Conservation (phyloP, 2,797 vertebrate species). For the Tokudaia tokunoshimensis region DNA sequence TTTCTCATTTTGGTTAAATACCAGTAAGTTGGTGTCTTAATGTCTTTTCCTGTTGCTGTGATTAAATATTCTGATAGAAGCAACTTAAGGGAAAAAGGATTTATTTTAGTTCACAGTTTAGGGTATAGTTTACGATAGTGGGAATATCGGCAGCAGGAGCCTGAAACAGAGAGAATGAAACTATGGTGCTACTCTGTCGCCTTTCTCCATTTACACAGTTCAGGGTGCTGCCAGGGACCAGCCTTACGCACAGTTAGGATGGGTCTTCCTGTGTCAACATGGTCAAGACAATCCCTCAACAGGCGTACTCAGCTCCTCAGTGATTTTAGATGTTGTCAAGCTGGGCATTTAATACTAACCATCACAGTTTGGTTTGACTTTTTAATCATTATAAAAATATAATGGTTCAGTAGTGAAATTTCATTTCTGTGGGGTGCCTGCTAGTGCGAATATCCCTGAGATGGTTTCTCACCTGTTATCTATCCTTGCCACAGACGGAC, state of each 20-base stretch:
- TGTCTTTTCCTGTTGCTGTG: not conserved
- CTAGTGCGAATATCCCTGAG: constrained; percentile 30
- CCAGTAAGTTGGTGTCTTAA: not conserved
- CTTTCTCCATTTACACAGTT: not conserved
- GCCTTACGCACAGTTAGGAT: not conserved
- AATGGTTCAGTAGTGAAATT: not conserved
- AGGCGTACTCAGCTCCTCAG: not conserved
- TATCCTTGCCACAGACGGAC: constrained; percentile 14
- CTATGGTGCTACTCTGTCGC: not conserved
- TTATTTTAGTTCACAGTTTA: not conserved
- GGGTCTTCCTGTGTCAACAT: not conserved
- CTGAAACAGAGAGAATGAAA: not conserved
- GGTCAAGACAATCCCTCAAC: not conserved
- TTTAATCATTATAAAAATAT: constrained; percentile 49
- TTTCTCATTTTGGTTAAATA: constrained; percentile 39
- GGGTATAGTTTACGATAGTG: not conserved
- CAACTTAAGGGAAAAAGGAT: not conserved
- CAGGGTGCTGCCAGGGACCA: not conserved
- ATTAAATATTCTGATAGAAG: not conserved
- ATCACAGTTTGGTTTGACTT: not conserved
- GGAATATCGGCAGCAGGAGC: not conserved
- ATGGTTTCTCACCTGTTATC: not conserved
- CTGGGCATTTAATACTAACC: not conserved
- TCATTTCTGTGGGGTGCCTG: not conserved
- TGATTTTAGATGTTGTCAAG: not conserved